Evolutionary conservation across 2,888 invertebrate genomes (phyloP).

Genomic region (Pandemis heparana): DNA sequence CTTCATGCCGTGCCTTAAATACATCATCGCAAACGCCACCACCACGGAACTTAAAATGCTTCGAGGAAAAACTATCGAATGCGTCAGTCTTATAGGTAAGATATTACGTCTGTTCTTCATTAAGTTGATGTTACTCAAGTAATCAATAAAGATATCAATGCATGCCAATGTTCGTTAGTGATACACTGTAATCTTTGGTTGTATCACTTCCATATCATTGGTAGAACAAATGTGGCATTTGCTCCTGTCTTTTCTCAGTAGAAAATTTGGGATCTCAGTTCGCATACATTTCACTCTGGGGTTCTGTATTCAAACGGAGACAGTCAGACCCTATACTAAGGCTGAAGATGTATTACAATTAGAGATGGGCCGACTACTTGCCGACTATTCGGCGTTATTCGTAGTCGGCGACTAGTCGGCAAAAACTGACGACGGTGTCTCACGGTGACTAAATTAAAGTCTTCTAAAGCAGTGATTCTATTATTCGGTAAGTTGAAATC

Average conservation of each 20-base stretch:
- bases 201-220: slow-evolving; percentile 83
- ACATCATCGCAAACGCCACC: slow-evolving; percentile 97
- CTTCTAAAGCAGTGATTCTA: too few relatives aligned
- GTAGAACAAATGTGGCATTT: slow-evolving; percentile 76
- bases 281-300: slow-evolving; percentile 63
- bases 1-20: slow-evolving; percentile 97
- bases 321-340: too few relatives aligned
- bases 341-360: too few relatives aligned
- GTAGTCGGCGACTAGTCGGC: too few relatives aligned
- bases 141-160: too few relatives aligned
- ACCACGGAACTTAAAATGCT: slow-evolving; percentile 95
- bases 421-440: too few relatives aligned
- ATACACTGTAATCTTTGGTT: slow-evolving; percentile 57
- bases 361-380: too few relatives aligned
- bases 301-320: background rate
- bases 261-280: slow-evolving; percentile 80
- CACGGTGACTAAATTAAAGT: too few relatives aligned
- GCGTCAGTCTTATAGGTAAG: slow-evolving; percentile 97
- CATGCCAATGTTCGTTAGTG: slow-evolving; percentile 83
- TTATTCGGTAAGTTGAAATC: too few relatives aligned
- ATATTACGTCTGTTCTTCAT: background rate
- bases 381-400: too few relatives aligned
- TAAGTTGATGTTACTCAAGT: too few relatives aligned
- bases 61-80: slow-evolving; percentile 99
- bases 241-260: slow-evolving; percentile 72